These are phyloP conservation scores for Aythya baeri DNA, from an alignment of 2,113 vertebrate species.

Conservation along the genomic window DNA sequence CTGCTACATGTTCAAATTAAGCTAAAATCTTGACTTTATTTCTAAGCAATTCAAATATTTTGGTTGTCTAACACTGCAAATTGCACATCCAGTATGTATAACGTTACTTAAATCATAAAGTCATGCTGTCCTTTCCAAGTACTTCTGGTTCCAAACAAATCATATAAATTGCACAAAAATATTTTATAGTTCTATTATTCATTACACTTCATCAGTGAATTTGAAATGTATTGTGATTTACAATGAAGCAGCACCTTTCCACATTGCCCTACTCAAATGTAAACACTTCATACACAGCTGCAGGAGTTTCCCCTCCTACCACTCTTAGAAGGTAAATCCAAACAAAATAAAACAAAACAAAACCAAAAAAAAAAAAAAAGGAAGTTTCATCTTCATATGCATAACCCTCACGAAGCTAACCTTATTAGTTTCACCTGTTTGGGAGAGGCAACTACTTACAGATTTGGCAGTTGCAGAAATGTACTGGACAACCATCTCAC, in stretches of 20 bases:
- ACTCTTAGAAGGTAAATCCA: constrained; percentile 9
- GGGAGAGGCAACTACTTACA: constrained; percentile 82
- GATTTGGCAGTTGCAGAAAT: constrained; percentile 98
- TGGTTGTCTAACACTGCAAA: neutral
- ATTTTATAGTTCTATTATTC: neutral
- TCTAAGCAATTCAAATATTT: neutral
- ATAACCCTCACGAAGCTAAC: constrained; percentile 61
- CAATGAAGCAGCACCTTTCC: constrained; percentile 37
- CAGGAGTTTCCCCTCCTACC: neutral
- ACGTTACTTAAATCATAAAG: neutral
- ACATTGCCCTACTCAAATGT: constrained; percentile 23
- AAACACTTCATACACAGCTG: constrained; percentile 41
- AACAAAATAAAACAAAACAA: neutral
- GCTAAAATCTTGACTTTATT: neutral
- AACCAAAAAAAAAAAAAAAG: neutral
- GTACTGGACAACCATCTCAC: constrained; percentile 98
- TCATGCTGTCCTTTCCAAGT: constrained; percentile 17
- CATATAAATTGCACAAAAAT: constrained; percentile 29
- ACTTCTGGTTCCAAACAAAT: neutral
- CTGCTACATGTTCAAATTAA: neutral
- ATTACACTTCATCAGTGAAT: constrained; percentile 27
- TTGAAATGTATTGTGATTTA: constrained; percentile 32
- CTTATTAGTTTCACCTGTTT: constrained; percentile 45
- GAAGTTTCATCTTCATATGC: neutral
- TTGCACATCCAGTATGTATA: neutral